phyloP scores from a whole-genome alignment of 1,140 invertebrate species.

The Dendroctonus valens region DNA sequence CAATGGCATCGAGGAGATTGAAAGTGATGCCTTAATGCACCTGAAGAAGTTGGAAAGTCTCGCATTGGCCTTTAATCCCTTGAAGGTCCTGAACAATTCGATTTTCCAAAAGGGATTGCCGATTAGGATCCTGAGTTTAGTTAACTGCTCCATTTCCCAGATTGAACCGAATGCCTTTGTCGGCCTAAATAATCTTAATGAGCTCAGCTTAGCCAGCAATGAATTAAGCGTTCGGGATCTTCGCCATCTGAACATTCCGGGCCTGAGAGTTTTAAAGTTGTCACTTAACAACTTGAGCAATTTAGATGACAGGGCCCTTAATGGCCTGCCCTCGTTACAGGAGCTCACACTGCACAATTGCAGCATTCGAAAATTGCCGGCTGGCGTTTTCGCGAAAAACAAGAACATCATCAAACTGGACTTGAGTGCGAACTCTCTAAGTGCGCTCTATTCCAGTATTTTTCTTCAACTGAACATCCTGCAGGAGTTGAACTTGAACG shows the following conservation, averaged over 20 bases:
- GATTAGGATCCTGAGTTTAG: conserved; percentile 58
- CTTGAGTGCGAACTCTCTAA: conserved; percentile 66
- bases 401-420: conserved; percentile 71
- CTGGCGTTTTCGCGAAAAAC: conserved; percentile 70
- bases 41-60: conserved; percentile 61
- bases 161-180: conserved; percentile 66
- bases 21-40: conserved; percentile 59
- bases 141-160: conserved; percentile 60
- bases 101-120: conserved; percentile 63
- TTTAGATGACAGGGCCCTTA: conserved; percentile 65
- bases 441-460: conserved; percentile 63
- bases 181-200: conserved; percentile 64
- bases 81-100: conserved; percentile 55
- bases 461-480: conserved; percentile 69
- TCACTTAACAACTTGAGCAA: conserved; percentile 77
- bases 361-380: conserved; percentile 64
- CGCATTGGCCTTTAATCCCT: conserved; percentile 63
- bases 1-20: conserved; percentile 59
- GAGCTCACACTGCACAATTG: conserved; percentile 68
- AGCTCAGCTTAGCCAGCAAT: conserved; percentile 73
- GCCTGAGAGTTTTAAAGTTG: conserved; percentile 67
- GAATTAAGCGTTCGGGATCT: conserved; percentile 66
- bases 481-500: conserved; percentile 70
- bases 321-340: conserved; percentile 72
- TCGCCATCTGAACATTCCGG: conserved; percentile 67